Evolutionary conservation across 2,888 invertebrate species (phyloP).

Genomic region (Drosophila paracracens): DNA sequence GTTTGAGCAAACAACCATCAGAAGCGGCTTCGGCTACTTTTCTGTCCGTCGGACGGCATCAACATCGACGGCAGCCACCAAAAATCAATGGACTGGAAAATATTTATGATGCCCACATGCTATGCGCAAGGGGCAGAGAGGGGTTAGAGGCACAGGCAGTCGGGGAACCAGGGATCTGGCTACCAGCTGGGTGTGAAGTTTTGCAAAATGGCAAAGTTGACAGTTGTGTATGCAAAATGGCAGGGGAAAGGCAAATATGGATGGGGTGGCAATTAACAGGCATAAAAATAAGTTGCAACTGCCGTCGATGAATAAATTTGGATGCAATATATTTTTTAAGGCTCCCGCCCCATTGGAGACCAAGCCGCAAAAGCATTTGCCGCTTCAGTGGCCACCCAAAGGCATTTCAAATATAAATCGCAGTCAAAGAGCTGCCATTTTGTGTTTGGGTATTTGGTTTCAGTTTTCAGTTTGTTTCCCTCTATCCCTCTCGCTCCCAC

Average conservation of each 20-base stretch:
- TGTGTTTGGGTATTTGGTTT: conserved; percentile 58
- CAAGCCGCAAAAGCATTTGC: conserved; percentile 69
- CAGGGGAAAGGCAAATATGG: background rate
- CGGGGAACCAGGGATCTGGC: conserved; percentile 14
- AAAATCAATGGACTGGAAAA: conserved; percentile 79
- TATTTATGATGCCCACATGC: conserved; percentile 75
- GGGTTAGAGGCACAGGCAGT: background rate
- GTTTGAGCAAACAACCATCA: background rate
- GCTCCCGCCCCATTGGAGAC: conserved; percentile 16
- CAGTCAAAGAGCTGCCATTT: conserved; percentile 52
- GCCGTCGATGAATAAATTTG: conserved; percentile 61
- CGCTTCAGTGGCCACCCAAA: conserved; percentile 66
- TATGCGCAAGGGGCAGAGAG: conserved; percentile 7
- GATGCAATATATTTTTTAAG: conserved; percentile 43
- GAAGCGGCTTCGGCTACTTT: conserved; percentile 7
- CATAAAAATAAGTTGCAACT: conserved; percentile 73
- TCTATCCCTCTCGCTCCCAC: background rate
- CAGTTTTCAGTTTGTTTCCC: conserved; percentile 45
- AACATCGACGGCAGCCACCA: conserved; percentile 71
- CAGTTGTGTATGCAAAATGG: conserved; percentile 70
- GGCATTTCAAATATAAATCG: conserved; percentile 69
- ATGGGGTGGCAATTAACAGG: conserved; percentile 62
- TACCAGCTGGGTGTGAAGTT: conserved; percentile 64
- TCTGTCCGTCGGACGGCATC: conserved; percentile 59
- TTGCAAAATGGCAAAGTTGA: conserved; percentile 74